Conservation (phyloP, 2,797 vertebrate species). For the Gephyroberyx darwinii region DNA sequence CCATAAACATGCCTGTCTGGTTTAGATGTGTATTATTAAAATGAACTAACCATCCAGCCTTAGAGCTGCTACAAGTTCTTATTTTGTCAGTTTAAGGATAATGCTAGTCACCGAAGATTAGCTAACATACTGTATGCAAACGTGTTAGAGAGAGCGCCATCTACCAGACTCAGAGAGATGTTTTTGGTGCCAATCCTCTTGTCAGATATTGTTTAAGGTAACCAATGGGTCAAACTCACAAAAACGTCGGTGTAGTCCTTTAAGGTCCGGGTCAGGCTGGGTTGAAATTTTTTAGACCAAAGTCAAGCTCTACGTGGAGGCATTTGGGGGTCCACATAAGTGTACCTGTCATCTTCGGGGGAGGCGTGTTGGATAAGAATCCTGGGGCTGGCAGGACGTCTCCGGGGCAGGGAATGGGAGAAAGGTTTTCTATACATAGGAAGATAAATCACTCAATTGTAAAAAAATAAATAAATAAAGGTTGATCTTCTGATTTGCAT, state of each 20-base stretch:
- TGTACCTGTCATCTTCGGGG: slow-evolving; percentile 99
- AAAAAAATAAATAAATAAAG: not conserved
- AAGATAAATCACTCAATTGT: slow-evolving; percentile 31
- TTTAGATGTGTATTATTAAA: too few relatives aligned
- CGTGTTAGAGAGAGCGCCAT: too few relatives aligned
- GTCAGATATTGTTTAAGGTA: too few relatives aligned
- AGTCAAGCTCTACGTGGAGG: slow-evolving; percentile 69
- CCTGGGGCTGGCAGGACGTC: slow-evolving; percentile 95
- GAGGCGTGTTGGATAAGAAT: slow-evolving; percentile 98
- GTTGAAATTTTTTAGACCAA: slow-evolving; percentile 54
- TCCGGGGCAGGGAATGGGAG: slow-evolving; percentile 93
- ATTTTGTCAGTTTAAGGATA: too few relatives aligned
- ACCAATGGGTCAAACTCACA: too few relatives aligned
- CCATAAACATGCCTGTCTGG: too few relatives aligned
- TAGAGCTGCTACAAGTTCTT: too few relatives aligned
- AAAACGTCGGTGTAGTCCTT: not conserved
- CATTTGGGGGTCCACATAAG: slow-evolving; percentile 66
- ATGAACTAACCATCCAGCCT: too few relatives aligned
- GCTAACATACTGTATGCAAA: too few relatives aligned
- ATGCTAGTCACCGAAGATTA: too few relatives aligned
- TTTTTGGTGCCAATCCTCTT: too few relatives aligned
- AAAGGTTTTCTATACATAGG: slow-evolving; percentile 77
- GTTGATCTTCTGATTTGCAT: not conserved
- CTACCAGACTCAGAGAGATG: too few relatives aligned
- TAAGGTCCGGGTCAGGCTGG: slow-evolving; percentile 28